These are phyloP conservation scores for Philereme transversata DNA, from an alignment of 2,888 invertebrate species.

Conservation along the genomic window DNA sequence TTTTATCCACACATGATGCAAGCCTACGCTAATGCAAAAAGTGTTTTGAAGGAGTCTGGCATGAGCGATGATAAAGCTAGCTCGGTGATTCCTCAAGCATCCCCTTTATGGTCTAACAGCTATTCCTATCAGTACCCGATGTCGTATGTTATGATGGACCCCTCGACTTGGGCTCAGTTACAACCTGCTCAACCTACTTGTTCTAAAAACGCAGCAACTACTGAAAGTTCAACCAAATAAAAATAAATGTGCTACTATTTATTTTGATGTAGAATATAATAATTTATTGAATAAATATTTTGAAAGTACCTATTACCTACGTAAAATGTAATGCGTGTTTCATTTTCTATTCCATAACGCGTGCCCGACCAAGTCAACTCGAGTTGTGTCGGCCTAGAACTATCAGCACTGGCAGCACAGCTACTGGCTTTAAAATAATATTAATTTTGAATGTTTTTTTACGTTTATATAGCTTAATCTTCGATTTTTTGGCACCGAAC, in stretches of 20 bases:
- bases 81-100: slow-evolving; percentile 46
- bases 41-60: slow-evolving; percentile 58
- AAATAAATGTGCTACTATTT: slow-evolving; percentile 16
- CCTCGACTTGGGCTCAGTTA: slow-evolving; percentile 60
- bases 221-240: slow-evolving; percentile 27
- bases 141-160: slow-evolving; percentile 68
- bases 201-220: slow-evolving; percentile 33
- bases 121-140: slow-evolving; percentile 62
- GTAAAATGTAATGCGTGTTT: neutral
- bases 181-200: slow-evolving; percentile 48
- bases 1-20: slow-evolving; percentile 73
- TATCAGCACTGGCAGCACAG: no score
- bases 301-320: neutral
- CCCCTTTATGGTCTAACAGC: slow-evolving; percentile 57
- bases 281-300: slow-evolving; percentile 16
- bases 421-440: no score
- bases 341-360: neutral
- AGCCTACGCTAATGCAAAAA: slow-evolving; percentile 64
- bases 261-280: slow-evolving; percentile 5
- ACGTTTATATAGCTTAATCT: no score
- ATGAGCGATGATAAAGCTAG: slow-evolving; percentile 54
- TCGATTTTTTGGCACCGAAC: no score
- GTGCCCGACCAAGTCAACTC: no score
- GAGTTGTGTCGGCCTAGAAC: no score
- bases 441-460: no score